These are phyloP conservation scores for Fundulus diaphanus DNA, from an alignment of 2,797 vertebrate genomes.

Conservation along the genomic window DNA sequence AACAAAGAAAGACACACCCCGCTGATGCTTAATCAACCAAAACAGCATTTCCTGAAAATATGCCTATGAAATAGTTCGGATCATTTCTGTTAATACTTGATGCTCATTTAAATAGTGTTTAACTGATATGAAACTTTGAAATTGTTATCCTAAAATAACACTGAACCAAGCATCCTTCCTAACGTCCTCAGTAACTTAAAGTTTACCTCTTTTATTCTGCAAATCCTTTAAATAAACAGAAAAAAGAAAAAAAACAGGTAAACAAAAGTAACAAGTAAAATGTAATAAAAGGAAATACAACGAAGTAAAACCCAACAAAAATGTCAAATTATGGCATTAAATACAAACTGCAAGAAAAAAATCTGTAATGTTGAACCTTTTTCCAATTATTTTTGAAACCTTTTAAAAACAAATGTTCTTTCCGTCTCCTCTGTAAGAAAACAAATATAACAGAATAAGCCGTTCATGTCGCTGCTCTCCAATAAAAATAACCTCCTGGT, in stretches of 20 bases:
- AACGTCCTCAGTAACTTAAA: neutral
- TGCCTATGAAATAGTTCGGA: neutral
- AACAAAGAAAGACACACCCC: too few relatives aligned
- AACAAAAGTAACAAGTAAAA: neutral
- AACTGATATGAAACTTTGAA: neutral
- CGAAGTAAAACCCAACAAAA: too few relatives aligned
- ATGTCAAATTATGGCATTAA: too few relatives aligned
- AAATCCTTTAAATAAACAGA: neutral
- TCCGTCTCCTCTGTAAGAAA: neutral
- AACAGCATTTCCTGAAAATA: neutral
- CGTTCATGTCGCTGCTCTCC: slow-evolving; percentile 56
- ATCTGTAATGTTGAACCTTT: neutral
- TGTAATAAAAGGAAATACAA: neutral
- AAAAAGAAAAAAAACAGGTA: too few relatives aligned
- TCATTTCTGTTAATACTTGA: neutral
- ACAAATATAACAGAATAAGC: neutral
- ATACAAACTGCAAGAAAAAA: neutral
- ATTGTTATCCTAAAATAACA: neutral
- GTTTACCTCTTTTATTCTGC: neutral
- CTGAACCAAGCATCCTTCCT: neutral
- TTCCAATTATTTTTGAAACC: neutral
- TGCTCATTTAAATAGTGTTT: neutral
- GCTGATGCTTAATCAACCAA: neutral
- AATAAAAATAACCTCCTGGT: neutral
- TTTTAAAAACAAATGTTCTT: neutral